Base-by-base conservation (phyloP, 1,140 invertebrate species). In the Idris sp. region DNA sequence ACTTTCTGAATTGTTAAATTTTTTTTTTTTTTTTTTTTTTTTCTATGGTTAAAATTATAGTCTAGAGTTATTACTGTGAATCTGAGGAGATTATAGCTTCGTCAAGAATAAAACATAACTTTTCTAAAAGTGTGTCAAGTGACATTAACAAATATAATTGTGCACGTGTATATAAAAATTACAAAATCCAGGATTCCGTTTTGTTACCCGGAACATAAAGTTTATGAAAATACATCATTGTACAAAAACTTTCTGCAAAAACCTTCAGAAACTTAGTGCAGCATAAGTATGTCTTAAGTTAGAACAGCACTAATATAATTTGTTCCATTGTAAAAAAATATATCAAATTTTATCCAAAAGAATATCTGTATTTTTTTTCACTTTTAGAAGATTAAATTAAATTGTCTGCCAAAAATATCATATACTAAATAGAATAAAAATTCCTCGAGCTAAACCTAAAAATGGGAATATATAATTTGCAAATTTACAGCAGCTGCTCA, bases 101-200 rank as follows among this genome's bases (percentile, higher is more conserved):
- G 40, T 48, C 51, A 33, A 40, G 51, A 61, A 74, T 74, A 74
- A 73, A 73, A 59, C 59, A 43, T 65, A 73, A 74, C 68, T 18
- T 48, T 43, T 74, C 58, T 3, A 51, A 64, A 74, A 74, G 72
- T 74, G 51, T 74, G 72, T 74, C 72, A 68, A 62, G 48, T 48
- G 35, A 62, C 49, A 65, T 58, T 74, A 49, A 64, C 72, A 68
- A 74, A 75, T 46, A 62, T 56, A 69, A 74, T 74, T 73, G 48
- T 13, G 14, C 51, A 33, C 46, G 69, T 54, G 53, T 61, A 65
- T n/a, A n/a, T 65, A 26, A 40, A 74, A 65, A 65, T 74, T 59
- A 65, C 33, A 61, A 61, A 74, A 61, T 30, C 7, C 9, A 18
- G 33, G 35, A 15, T 36, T 59, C 36, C 19, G 30, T 41, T 54